Base-by-base conservation (phyloP, 2,797 vertebrate species). In the Acanthurus leucopareius region DNA sequence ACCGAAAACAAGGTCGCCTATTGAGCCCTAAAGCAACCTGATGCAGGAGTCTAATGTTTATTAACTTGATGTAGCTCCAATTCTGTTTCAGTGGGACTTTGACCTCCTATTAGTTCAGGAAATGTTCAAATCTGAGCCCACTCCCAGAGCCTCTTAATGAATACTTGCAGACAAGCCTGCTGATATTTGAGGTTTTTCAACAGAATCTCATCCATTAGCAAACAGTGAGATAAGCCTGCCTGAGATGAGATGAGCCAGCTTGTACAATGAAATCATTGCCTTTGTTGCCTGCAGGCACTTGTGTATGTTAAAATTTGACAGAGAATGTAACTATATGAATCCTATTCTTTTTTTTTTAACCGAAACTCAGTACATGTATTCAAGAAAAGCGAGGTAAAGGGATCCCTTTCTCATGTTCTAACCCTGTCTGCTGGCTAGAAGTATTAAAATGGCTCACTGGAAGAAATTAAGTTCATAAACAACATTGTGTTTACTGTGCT, bases 241-340 rank as follows among this genome's bases (percentile, higher is more conserved):
- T 62, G n/a, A n/a, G n/a, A 73, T 70, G 42, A 20, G 20, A n/a
- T 42, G 59, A 10, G 78, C 79, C 35, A 45, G 53, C n/a, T 69
- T 68, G 32, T 47, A 22, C 68, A 67, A 49, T 42, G 10, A 42
- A 42, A 42, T 63, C 68, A 58, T 60, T 74, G 59, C 59, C 17
- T 66, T 28, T 49, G 7, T 76, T 32, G 67, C 84, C 71, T 63
- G 32, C 22, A 38, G 75, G 52, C 70, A 11, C 51, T 17, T 15
- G 45, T 38, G 32, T 65, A 38, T 72, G 61, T 86, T 86, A 84
- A 66, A 78, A 70, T 63, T 54, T 70, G 61, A 73, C 35, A 71
- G 64, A 66, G 35, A 19, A 2, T 67, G 35, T 9, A 4, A 35
- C 77, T 57, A n/a, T 48, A 58, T 62, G 25, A 53, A 58, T 75